These are phyloP conservation scores for Campaea margaritaria DNA, from an alignment of 2,888 invertebrate species.

Conservation along the genomic window DNA sequence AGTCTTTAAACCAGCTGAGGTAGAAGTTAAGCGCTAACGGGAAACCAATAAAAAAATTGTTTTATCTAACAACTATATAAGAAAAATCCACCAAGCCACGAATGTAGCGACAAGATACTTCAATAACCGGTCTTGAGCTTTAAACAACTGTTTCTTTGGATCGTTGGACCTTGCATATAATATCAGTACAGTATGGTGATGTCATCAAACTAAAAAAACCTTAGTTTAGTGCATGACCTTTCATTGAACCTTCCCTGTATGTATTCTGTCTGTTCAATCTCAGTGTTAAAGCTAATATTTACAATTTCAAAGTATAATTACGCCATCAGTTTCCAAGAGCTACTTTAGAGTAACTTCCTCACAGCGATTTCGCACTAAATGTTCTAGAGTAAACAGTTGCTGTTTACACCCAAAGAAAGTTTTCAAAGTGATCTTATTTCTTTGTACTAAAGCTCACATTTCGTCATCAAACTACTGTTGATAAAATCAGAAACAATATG, in stretches of 20 bases:
- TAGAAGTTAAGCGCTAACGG: too few species aligned
- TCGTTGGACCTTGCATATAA: too few species aligned
- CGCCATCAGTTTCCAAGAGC: conserved; percentile 4
- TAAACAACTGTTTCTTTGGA: too few species aligned
- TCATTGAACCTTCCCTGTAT: background rate
- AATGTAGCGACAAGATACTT: too few species aligned
- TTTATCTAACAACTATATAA: too few species aligned
- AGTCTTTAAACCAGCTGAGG: too few species aligned
- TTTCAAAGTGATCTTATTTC: conserved; percentile 6
- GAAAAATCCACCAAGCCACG: too few species aligned
- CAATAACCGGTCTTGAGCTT: too few species aligned
- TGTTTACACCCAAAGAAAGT: background rate
- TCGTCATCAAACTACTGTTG: background rate
- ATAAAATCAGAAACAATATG: background rate
- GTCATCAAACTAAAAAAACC: too few species aligned
- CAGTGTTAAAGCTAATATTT: conserved; percentile 11
- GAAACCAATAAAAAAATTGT: too few species aligned
- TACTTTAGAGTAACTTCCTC: conserved; percentile 5
- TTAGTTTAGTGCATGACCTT: too few species aligned
- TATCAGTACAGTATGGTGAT: too few species aligned
- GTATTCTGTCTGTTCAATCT: conserved; percentile 1
- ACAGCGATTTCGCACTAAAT: background rate
- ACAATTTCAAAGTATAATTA: background rate
- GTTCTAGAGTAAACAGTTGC: conserved; percentile 20
- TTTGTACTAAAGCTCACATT: background rate